Percentiles rank a stretch among this genome's conserved stretches.
Evolutionary conservation across 2,113 vertebrate genomes (phyloP).

Genomic region (Aleadryas rufinucha): DNA sequence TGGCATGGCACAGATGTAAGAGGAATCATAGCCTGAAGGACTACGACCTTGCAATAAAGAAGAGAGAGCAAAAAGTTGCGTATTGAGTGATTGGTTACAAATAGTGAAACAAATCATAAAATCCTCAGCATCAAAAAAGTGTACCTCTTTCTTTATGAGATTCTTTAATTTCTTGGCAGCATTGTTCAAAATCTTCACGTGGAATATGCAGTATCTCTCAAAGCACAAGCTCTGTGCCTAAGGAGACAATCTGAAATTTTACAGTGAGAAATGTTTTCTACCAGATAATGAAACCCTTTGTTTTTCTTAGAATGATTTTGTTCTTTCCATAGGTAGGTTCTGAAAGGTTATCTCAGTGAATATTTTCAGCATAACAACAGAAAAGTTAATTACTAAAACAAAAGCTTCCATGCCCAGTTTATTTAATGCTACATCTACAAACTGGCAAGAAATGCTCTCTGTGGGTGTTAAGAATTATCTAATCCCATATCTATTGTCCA

Average conservation of each 20-base stretch:
- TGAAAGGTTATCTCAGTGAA: neutral
- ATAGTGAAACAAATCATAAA: neutral
- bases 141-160: conserved; percentile 84
- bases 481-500: neutral
- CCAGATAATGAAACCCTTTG: neutral
- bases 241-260: conserved; percentile 83
- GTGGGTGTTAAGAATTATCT: neutral
- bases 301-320: neutral
- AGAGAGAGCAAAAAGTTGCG: neutral
- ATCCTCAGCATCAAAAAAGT: neutral
- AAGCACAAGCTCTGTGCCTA: conserved; percentile 86
- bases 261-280: neutral
- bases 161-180: conserved; percentile 85
- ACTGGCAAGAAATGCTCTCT: neutral
- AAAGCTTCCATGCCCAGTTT: neutral
- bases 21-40: conserved; percentile 73
- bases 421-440: neutral
- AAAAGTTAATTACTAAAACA: neutral
- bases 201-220: conserved; percentile 86
- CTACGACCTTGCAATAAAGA: conserved; percentile 60
- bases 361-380: neutral
- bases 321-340: neutral
- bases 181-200: conserved; percentile 89
- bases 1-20: conserved; percentile 82
- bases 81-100: neutral